Base-by-base conservation (phyloP, 2,888 invertebrate species). In the Yponomeuta sedellus region DNA sequence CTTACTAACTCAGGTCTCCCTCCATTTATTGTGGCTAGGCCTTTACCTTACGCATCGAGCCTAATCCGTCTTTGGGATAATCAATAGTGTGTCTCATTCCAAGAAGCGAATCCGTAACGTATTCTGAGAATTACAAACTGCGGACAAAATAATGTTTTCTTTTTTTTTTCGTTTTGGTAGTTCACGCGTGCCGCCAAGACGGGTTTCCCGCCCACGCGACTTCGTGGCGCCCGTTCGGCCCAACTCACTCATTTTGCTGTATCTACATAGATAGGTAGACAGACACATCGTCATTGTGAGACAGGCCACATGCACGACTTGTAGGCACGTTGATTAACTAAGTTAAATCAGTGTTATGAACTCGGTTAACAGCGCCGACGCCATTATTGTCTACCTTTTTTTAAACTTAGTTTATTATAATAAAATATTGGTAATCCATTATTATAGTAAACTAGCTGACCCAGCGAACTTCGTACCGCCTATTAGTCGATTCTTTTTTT, bases 201-300 rank as follows among this genome's bases (percentile, higher is more conserved):
- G 86, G 89, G 90, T 83, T 86, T 88, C 86, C 87, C 90, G 87
- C 88, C 88, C 83, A 88, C 88, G 86, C 90, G 90, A 89, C 89
- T 79, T 79, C 71, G 77, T 83, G 90, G 89, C 90, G 90, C 90
- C 89, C 77, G 83, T 75, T 82, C 80, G 77, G 78, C 66, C 64
- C 10, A 25, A 11, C 25, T 34, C 56, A 39, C 65, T 65, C 39
- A 22, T 58, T 58, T 25, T 28, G 56, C 64, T 39, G 56, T 19
- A 44, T 20, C 19, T 20, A 40, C 12, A 6, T 63, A 52, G 16
- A 52, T 52, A 34, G 10, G 5, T 34, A 34, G 34, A 34, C 34
- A 34, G 34, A 34, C 34, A 34, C 44, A 52, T 52, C 62, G 16
- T 28, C 28, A 62, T 28, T 62, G 59, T 59, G 22, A 25, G 22